Conservation (phyloP, 2,113 vertebrate species). For the Zosterops pallidus region DNA sequence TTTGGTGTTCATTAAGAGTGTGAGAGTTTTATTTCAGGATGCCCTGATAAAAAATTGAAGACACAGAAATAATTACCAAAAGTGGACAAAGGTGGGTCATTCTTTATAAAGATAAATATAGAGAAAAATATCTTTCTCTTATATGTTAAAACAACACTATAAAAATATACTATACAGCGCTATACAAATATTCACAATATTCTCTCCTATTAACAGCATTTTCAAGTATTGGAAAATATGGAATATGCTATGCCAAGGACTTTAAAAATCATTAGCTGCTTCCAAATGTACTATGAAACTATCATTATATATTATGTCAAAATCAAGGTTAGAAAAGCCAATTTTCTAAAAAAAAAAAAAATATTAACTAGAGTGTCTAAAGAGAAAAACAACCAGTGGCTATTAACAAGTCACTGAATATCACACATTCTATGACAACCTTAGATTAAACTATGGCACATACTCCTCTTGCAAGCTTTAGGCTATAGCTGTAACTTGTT, state of each 20-base stretch:
- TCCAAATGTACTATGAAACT: neutral
- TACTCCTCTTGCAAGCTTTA: neutral
- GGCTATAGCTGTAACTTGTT: neutral
- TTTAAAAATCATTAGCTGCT: neutral
- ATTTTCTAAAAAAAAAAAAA: neutral
- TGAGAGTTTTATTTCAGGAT: neutral
- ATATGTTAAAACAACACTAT: neutral
- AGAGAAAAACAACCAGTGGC: neutral
- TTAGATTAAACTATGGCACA: neutral
- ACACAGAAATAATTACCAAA: neutral
- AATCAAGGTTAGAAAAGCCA: neutral
- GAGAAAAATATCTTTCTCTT: neutral
- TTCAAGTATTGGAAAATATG: neutral
- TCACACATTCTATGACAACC: neutral
- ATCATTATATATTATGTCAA: neutral
- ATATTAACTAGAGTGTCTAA: neutral
- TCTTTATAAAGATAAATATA: neutral
- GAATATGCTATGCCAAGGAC: neutral
- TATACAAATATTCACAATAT: neutral
- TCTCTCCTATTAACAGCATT: neutral
- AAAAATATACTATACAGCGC: neutral
- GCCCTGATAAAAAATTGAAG: neutral
- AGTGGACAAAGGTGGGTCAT: fast-evolving
- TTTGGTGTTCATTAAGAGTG: neutral
- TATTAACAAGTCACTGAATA: neutral